Evolutionary conservation across 2,888 invertebrate species (phyloP), one percentile per base, ranked within the genome.

Genomic region (Andrena trimmerana): DNA sequence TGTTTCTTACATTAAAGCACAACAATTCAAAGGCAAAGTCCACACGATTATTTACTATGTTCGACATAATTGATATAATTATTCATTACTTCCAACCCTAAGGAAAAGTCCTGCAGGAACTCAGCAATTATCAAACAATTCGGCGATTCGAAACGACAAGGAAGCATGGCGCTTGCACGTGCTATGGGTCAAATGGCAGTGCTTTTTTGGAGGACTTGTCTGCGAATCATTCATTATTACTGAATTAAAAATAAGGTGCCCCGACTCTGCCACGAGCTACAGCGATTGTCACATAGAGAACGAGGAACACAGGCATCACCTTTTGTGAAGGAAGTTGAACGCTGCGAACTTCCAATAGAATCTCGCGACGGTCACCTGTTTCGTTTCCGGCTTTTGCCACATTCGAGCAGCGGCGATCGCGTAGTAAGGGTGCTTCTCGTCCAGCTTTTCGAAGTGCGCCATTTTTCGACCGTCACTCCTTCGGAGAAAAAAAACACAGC

Each of bases 301-400:
- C 68, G 42, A 52, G n/a, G 29, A 57, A 65, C 48, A 62, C 36
- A 6, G 50, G 2, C 50, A 78, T 88, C 88, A 90, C 90, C 90
- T 90, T 86, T 89, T 92, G 33, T 86, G 88, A 86, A 92, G 81
- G 77, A 91, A 92, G 90, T 92, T 91, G 90, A 90, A 91, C 60
- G 92, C 91, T 20, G 89, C 92, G 62, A 92, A 92, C 86, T 92
- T 92, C 92, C 92, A 92, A 89, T 90, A 92, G 78, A 91, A 83
- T 76, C 90, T 90, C 60, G 88, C 92, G 67, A 86, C 79, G 8
- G 92, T 92, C 74, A 92, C 88, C 63, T 86, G 83, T 83, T 88
- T 91, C 10, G 81, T 86, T 88, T 92, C 92, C 48, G 91, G 88
- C 27, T 88, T 90, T 80, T 91, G 91, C 80, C 85, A 87, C 92